Evolutionary conservation across 2,888 invertebrate species (phyloP), one percentile per base, ranked within the genome.

Genomic region (Phengaris arion): DNA sequence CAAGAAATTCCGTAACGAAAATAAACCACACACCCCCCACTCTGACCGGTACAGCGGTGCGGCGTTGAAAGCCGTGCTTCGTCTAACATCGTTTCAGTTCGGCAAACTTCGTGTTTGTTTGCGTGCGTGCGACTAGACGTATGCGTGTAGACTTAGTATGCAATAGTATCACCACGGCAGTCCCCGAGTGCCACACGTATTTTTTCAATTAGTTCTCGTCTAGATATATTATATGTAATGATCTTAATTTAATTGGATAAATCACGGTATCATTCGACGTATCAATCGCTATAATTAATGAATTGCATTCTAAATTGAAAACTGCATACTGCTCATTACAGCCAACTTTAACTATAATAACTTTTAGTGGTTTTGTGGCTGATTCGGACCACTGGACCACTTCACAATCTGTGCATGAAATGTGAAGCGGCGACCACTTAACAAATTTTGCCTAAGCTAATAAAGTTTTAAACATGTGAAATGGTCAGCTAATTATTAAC

Each of bases 401-500:
- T 64, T 69, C 46, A 69, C 69, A 69, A 48, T 46, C 69, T 69
- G 69, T 9, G 48, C 69, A 69, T 69, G 46, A 46, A 69, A 69
- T 69, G 69, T 69, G 69, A 69, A 69, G 69, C 69, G 46, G 48
- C n/a, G 5, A 64, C 69, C 69, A 69, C 46, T 48, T 48, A 69
- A 69, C 69, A 48, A 64, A 64, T 64, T 64, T 64, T 64, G 64
- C 64, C 64, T 64, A 69, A 69, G 48, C 69, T 48, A 69, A 69
- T 69, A 64, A 64, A 64, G 64, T 64, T 64, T 64, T 64, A 13
- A 64, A 64, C 64, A 64, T 64, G 35, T 45, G 64, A 64, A 64
- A 64, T 64, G 35, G 9, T 35, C 64, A 64, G 35, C 64, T 13
- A 45, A 35, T 64, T 64, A 64, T 64, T 15, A 64, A 45, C 35